Percentiles rank a stretch among this genome's conserved stretches.
Evolutionary conservation across 2,888 invertebrate species (phyloP).

Genomic region (Aricia artaxerxes): DNA sequence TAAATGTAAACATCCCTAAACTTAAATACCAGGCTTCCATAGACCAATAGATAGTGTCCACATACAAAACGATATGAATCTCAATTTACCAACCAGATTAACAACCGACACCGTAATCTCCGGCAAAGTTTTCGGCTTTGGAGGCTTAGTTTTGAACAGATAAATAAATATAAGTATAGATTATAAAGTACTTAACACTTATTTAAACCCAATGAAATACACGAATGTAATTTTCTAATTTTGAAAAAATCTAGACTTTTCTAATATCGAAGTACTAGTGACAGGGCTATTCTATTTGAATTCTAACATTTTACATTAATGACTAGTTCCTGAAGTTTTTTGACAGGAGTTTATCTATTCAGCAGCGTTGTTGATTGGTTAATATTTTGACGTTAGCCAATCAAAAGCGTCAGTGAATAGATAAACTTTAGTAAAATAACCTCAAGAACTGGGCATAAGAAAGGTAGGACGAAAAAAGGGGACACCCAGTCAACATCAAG

Average conservation of each 20-base stretch:
- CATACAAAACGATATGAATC: constrained; percentile 55
- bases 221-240: not conserved
- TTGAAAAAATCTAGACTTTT: not conserved
- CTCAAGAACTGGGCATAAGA: not conserved
- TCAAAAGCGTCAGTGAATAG: too few species aligned
- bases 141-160: constrained; percentile 72
- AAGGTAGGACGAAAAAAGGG: not conserved
- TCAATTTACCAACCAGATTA: constrained; percentile 76
- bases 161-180: constrained; percentile 39
- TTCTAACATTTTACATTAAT: not conserved
- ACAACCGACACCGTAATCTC: constrained; percentile 79
- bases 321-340: too few species aligned
- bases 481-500: constrained; percentile 14
- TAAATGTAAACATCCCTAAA: not conserved
- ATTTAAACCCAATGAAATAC: not conserved
- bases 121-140: constrained; percentile 75
- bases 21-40: constrained; percentile 53
- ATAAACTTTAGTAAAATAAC: too few species aligned
- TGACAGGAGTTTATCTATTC: too few species aligned
- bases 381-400: too few species aligned
- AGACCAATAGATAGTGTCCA: constrained; percentile 53
- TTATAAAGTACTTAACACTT: not conserved
- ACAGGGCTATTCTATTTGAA: not conserved
- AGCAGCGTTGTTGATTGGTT: too few species aligned
- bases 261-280: constrained; percentile 7